Evolutionary conservation across 2,888 invertebrate genomes (phyloP), one percentile per base, ranked within the genome.

Genomic region (Prosopocoilus inquinatus): DNA sequence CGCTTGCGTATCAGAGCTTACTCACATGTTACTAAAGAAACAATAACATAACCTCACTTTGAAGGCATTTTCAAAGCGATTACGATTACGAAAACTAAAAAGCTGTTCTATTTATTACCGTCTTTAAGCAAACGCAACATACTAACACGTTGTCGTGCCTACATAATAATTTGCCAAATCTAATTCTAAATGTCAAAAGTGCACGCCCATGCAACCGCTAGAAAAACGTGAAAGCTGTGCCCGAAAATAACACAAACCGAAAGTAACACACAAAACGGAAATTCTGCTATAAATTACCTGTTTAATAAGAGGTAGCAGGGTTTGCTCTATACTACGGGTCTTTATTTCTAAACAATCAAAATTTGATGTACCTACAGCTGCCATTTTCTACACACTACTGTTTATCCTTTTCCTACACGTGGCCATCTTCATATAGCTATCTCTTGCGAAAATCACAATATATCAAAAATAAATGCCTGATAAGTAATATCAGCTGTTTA

Each of bases 271-370:
- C 53, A 57, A 54, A 51, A 39, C 59, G 51, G 48, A 59, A 39
- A 57, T 32, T 51, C 32, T 12, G 41, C 51, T 50, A 41, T 53
- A 36, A 44, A 47, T 80, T 88, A 95, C 95, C 92, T 95, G 94
- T 80, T 92, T 93, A 75, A 95, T 90, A 78, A 95, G 86, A 70
- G 95, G 95, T 76, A 94, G 88, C 72, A 95, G 86, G 69, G 94
- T 94, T 81, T 91, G 90, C 82, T 95, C 95, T 80, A 95, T 91
- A 80, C 94, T 94, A 84, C 90, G 91, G 72, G 94, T 94, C 81
- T 90, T 90, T 77, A 95, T 94, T 82, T 92, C 91, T 78, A 91
- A 78, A 78, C 78, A 78, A 74, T 80, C 80, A 77, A 77, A 79
- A 75, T 80, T 80, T 78, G 79, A 78, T 76, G 79, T 77, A 76